Percentiles rank a stretch among this genome's conserved stretches.
phyloP scores from a whole-genome alignment of 2,797 vertebrate genomes.

The Taeniopygia guttata region DNA sequence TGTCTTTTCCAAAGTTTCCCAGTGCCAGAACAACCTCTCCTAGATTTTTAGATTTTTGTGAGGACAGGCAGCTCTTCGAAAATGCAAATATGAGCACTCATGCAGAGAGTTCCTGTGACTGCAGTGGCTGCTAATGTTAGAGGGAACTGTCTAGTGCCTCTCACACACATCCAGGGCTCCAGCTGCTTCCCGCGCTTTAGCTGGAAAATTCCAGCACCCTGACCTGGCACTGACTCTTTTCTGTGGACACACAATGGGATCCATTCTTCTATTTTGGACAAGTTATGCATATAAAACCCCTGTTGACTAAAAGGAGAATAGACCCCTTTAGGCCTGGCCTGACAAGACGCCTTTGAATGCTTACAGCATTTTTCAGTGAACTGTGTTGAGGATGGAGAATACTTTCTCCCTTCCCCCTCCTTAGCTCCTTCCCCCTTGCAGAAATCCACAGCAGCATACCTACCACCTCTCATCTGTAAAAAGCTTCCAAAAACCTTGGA shows the following conservation, averaged over 20 bases:
- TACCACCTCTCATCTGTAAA: not conserved
- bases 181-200: not conserved
- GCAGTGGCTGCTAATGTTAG: not conserved
- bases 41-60: not conserved
- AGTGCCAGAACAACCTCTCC: not conserved
- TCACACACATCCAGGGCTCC: not conserved
- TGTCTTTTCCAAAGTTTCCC: not conserved
- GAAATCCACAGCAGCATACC: not conserved
- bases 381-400: not conserved
- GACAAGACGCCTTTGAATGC: not conserved
- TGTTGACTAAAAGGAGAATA: not conserved
- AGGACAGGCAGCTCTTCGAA: not conserved
- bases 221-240: not conserved
- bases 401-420: not conserved
- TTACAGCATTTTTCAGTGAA: not conserved
- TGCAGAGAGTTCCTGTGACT: not conserved
- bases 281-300: not conserved
- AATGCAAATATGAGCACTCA: not conserved
- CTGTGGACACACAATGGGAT: conserved; percentile 12
- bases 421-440: not conserved
- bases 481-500: not conserved
- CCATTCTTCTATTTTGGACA: not conserved
- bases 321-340: not conserved
- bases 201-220: not conserved
- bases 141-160: not conserved